A percentile compares a stretch with the other conserved stretches of the same genome.
Conservation (phyloP, 1,140 invertebrate species). For the Trachymyrmex septentrionalis region DNA sequence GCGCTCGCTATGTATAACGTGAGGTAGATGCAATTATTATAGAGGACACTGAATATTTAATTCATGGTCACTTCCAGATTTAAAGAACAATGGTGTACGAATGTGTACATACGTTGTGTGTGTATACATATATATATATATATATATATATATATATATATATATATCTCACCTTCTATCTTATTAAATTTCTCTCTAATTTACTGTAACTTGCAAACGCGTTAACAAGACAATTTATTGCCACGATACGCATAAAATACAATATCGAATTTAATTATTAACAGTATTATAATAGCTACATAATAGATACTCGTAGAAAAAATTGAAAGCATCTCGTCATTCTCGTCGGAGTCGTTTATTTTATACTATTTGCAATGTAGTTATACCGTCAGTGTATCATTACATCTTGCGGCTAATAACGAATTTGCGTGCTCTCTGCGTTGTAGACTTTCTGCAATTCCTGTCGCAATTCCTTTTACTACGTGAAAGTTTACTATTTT, state of each 20-base stretch:
- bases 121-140: too few species aligned
- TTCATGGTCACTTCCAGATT: slow-evolving; percentile 6
- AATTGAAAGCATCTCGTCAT: not conserved
- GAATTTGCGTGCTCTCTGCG: slow-evolving; percentile 20
- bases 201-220: not conserved
- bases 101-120: not conserved
- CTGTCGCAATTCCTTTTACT: not conserved
- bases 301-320: not conserved
- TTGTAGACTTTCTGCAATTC: slow-evolving; percentile 27
- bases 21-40: not conserved
- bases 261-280: not conserved
- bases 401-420: slow-evolving; percentile 8
- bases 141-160: too few species aligned
- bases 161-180: not conserved
- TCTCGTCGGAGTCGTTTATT: not conserved
- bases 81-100: not conserved
- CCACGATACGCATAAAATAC: not conserved
- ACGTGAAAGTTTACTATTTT: slow-evolving; percentile 28
- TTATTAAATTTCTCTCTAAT: not conserved
- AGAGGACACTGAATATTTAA: not conserved
- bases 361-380: slow-evolving; percentile 2
- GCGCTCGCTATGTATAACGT: not conserved
- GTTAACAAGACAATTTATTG: not conserved
- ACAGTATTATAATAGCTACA: not conserved
- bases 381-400: not conserved